A percentile compares a stretch with the other conserved stretches of the same genome.
These are phyloP conservation scores for Luffia ferchaultella DNA, from an alignment of 2,888 invertebrate genomes.

Conservation along the genomic window DNA sequence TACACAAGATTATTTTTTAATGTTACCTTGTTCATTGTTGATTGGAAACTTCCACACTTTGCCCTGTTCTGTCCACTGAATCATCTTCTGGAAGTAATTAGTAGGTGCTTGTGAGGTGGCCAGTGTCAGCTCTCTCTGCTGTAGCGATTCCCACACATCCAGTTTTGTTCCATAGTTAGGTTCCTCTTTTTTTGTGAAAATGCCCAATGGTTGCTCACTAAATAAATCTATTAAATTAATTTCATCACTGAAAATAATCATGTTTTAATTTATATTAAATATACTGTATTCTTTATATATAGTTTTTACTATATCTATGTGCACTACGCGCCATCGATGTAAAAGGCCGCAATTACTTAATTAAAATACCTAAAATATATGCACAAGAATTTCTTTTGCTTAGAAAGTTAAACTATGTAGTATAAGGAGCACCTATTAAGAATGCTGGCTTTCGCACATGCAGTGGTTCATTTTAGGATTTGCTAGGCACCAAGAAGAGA, in stretches of 20 bases:
- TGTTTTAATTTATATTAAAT: no score
- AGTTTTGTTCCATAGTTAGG: constrained; percentile 50
- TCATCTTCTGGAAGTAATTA: constrained; percentile 94
- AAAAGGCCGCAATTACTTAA: no score
- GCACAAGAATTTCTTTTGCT: no score
- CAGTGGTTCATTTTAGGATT: no score
- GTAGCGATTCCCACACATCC: constrained; percentile 73
- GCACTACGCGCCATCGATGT: no score
- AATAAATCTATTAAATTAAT: constrained; percentile 68
- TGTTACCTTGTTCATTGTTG: constrained; percentile 91
- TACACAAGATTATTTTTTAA: no score
- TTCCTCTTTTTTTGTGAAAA: constrained; percentile 58
- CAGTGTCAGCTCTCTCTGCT: constrained; percentile 72
- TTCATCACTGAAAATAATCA: constrained; percentile 20
- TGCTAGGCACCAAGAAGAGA: no score
- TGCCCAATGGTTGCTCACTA: constrained; percentile 68
- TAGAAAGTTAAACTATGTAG: no score
- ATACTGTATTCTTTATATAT: constrained; percentile 1
- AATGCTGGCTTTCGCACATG: no score
- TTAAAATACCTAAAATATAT: no score
- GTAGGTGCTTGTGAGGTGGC: constrained; percentile 76
- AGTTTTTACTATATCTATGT: no score
- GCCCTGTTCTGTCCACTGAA: constrained; percentile 91
- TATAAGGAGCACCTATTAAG: no score
- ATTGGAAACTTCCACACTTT: constrained; percentile 98